Evolutionary conservation across 2,113 vertebrate genomes (phyloP), one percentile per base, ranked within the genome.

Genomic region (Cebidichthys violaceus): DNA sequence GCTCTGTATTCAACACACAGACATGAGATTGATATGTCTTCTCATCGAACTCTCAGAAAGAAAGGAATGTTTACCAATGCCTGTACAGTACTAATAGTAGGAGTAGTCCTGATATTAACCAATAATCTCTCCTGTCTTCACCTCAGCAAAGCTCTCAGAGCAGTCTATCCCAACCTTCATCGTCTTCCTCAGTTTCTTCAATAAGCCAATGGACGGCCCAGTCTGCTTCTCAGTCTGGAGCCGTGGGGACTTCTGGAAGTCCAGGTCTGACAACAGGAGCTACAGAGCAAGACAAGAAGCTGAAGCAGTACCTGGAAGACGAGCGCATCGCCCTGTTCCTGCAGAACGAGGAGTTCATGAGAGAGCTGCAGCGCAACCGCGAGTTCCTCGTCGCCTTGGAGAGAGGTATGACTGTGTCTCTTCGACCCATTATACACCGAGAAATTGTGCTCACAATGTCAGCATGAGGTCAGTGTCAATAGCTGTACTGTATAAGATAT

Each of bases 311-410:
- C 90, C 93, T 99, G 89, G 97, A 99, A 50, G 98, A 99, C 0
- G 98, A 99, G 92, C 95, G 98, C 33, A 97, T 99, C 0, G 98
- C 98, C 0, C 96, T 99, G 13, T 99, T 99, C 88, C 94, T 99
- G 86, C 98, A 99, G 91, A 99, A 99, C 0, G 98, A 99, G 47
- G 98, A 99, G 93, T 99, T 99, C 86, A 98, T 99, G 98, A 97
- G 94, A 89, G 98, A 99, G 90, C 95, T 99, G 71, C 98, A 99
- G 90, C 95, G 98, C 60, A 99, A 99, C 91, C 91, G 97, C 0
- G 98, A 99, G 80, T 99, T 99, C 91, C 97, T 99, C 18, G 94
- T 98, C 0, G 97, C 98, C n/a, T 93, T 99, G 74, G 98, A 99
- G 93, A 97, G 96, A 96, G 98, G 98, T 99, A 90, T 7, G 29